Evolutionary conservation across 2,113 vertebrate species (phyloP), one percentile per base, ranked within the genome.

Genomic region (Axis porcinus): DNA sequence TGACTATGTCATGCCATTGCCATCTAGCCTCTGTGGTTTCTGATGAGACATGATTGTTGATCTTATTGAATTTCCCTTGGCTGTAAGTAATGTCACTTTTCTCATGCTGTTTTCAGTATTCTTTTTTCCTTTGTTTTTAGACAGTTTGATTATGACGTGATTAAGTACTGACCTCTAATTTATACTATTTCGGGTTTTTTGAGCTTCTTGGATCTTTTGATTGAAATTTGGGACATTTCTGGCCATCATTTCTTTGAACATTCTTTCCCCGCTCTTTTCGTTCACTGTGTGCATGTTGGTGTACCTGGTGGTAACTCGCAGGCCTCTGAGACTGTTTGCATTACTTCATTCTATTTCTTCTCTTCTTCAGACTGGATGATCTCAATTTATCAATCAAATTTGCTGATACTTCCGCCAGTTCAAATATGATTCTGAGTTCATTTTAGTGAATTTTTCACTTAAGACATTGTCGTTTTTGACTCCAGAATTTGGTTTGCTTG

Each of bases 271-370:
- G 16, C 54, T 47, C 5, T 76, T 17, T 7, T n/a, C 19, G 16
- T 25, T 13, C 28, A 30, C 14, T 23, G 1, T 16, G 1, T 15
- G 19, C 16, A 4, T 25, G 19, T 15, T 15, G 16, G 7, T 33
- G 28, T 30, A 2, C 11, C 45, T n/a, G 67, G 17, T 30, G n/a
- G 64, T 43, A 5, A 23, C 17, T 54, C 52, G 23, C 25, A 43
- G 4, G 27, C 8, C n/a, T 57, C n/a, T 67, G 45, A 12, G 14
- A 6, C 13, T 36, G 50, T 19, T 64, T 43, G 28, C 3, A 1
- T 88, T 28, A 27, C 62, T 19, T 47, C 33, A 14, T 23, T n/a
- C 47, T 13, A 13, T 47, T 47, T 33, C 52, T 54, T 54, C 33
- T 70, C 7, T 36, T 89, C n/a, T 54, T 74, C 47, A 55, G 15